Percentiles rank a stretch among this genome's conserved stretches.
Evolutionary conservation across 2,888 invertebrate species (phyloP).

Genomic region (Trichogramma evanescens): DNA sequence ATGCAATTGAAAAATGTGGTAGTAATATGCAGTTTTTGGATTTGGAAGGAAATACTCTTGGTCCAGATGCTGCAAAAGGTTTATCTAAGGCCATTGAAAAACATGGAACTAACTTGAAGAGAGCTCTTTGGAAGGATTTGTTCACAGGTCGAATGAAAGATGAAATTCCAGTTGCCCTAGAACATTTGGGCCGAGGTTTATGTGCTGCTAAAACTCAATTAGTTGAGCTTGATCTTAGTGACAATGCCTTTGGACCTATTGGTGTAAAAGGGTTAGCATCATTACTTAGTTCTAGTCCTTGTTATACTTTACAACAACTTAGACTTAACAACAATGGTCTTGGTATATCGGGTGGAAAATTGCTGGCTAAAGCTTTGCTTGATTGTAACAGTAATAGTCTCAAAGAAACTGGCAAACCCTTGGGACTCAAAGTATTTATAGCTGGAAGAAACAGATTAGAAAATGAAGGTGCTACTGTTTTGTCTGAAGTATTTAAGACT

Average conservation of each 20-base stretch:
- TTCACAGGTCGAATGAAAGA: conserved; percentile 92
- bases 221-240: conserved; percentile 83
- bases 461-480: conserved; percentile 81
- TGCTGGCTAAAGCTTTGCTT: conserved; percentile 70
- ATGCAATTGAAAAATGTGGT: conserved; percentile 66
- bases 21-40: conserved; percentile 66
- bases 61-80: conserved; percentile 79
- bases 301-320: conserved; percentile 75
- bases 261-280: conserved; percentile 83
- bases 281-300: conserved; percentile 74
- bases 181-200: conserved; percentile 72
- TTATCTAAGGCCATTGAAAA: conserved; percentile 73
- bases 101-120: conserved; percentile 69
- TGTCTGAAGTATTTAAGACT: conserved; percentile 75
- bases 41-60: conserved; percentile 88
- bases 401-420: conserved; percentile 56
- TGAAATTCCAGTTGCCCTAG: conserved; percentile 87
- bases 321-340: conserved; percentile 91
- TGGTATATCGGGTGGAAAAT: conserved; percentile 80
- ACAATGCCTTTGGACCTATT: conserved; percentile 95
- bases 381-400: conserved; percentile 61
- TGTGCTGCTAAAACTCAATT: conserved; percentile 72
- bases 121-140: conserved; percentile 90
- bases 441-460: conserved; percentile 92
- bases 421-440: conserved; percentile 75